Percentiles rank a stretch among this genome's conserved stretches.
Evolutionary conservation across 2,113 vertebrate species (phyloP).

Genomic region (Asarcornis scutulata): DNA sequence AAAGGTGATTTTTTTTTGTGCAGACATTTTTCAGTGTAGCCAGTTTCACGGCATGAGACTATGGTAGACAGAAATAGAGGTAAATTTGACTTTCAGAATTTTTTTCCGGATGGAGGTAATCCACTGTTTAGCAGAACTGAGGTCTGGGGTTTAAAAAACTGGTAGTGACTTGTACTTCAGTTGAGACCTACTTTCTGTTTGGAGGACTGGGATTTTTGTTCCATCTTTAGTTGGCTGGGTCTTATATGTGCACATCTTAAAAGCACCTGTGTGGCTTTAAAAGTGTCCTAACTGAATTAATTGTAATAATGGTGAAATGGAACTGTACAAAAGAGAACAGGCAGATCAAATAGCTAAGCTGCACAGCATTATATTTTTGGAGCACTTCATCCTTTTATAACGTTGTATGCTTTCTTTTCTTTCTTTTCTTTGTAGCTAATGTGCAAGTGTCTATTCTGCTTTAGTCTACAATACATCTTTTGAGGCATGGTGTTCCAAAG

Average conservation of each 20-base stretch:
- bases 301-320: neutral
- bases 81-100: neutral
- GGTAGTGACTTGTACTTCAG: neutral
- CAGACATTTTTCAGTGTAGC: neutral
- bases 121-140: neutral
- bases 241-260: neutral
- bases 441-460: neutral
- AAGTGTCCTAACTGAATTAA: neutral
- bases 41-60: neutral
- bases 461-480: conserved; percentile 1
- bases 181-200: neutral
- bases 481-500: neutral
- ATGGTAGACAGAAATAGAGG: neutral
- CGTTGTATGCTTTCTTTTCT: neutral
- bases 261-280: neutral
- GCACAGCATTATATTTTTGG: neutral
- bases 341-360: neutral
- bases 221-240: neutral
- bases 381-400: neutral
- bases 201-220: neutral
- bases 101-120: neutral
- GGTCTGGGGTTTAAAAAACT: neutral
- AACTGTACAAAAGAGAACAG: neutral
- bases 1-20: neutral
- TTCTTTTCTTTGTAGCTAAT: neutral